These are phyloP conservation scores for Proteles cristata DNA, from an alignment of 2,113 vertebrate species.

Conservation along the genomic window DNA sequence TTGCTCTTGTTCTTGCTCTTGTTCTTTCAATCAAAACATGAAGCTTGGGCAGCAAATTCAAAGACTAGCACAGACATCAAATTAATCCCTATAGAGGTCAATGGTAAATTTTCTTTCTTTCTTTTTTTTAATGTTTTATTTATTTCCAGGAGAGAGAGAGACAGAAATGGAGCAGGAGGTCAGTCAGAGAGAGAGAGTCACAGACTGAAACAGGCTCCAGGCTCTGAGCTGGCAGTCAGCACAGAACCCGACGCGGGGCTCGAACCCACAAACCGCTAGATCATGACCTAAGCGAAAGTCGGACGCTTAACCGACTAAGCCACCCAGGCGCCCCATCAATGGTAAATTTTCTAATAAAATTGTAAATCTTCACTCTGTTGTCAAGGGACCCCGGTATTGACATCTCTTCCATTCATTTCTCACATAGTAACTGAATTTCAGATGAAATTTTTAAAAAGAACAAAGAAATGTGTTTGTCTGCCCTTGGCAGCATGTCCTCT, in stretches of 20 bases:
- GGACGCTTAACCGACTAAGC: too few species aligned
- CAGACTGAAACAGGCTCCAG: too few species aligned
- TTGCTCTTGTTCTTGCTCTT: slow-evolving; percentile 32
- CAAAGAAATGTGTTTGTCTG: slow-evolving; percentile 18
- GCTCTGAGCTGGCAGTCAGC: too few species aligned
- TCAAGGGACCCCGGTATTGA: neutral
- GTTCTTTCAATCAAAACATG: slow-evolving; percentile 62
- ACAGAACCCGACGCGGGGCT: too few species aligned
- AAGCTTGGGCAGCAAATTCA: slow-evolving; percentile 30
- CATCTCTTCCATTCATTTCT: neutral
- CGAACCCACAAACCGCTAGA: too few species aligned
- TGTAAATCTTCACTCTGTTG: slow-evolving; percentile 31
- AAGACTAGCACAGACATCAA: slow-evolving; percentile 18
- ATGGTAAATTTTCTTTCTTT: slow-evolving; percentile 32
- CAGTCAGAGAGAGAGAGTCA: too few species aligned
- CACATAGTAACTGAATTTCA: slow-evolving; percentile 40
- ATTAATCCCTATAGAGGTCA: neutral
- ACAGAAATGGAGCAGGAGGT: too few species aligned
- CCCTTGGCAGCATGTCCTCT: neutral
- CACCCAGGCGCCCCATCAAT: too few species aligned
- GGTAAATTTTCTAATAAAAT: slow-evolving; percentile 52
- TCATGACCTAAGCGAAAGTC: too few species aligned
- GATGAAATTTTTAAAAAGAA: neutral
- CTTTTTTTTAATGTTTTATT: too few species aligned
- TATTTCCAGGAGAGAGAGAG: too few species aligned